Percentiles rank a stretch among this genome's conserved stretches.
Conservation (phyloP, 2,797 vertebrate species). For the Cercopithecus mitis region DNA sequence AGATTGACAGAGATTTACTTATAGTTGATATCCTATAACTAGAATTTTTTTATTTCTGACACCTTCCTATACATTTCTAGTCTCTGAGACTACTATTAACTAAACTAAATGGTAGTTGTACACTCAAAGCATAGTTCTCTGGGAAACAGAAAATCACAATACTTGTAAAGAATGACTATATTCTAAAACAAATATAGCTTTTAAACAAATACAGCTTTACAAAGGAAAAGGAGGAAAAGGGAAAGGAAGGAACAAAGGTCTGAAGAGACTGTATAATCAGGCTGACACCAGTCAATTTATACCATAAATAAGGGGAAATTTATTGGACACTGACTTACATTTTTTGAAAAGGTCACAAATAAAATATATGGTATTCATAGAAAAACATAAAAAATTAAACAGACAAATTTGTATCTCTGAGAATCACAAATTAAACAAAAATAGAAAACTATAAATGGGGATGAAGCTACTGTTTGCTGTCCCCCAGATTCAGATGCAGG, state of each 20-base stretch:
- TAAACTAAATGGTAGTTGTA: not conserved
- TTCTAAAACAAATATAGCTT: not conserved
- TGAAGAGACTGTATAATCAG: not conserved
- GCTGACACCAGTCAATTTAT: not conserved
- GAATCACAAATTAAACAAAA: slow-evolving; percentile 36
- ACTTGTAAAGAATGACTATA: not conserved
- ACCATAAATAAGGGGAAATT: not conserved
- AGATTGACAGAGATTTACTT: not conserved
- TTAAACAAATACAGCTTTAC: not conserved
- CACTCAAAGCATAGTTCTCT: not conserved
- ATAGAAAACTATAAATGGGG: not conserved
- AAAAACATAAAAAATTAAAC: not conserved
- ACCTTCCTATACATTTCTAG: not conserved
- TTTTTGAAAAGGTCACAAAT: not conserved
- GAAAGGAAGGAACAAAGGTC: not conserved
- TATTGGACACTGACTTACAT: not conserved
- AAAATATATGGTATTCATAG: not conserved
- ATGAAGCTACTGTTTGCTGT: not conserved
- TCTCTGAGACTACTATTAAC: not conserved
- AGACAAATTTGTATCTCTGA: not conserved
- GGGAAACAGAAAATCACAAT: not conserved
- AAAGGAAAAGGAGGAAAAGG: not conserved
- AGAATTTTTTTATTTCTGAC: not conserved
- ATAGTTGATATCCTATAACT: not conserved
- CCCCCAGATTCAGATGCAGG: not conserved